Conservation (phyloP, 2,797 vertebrate genomes). For the Gambelia wislizenii region DNA sequence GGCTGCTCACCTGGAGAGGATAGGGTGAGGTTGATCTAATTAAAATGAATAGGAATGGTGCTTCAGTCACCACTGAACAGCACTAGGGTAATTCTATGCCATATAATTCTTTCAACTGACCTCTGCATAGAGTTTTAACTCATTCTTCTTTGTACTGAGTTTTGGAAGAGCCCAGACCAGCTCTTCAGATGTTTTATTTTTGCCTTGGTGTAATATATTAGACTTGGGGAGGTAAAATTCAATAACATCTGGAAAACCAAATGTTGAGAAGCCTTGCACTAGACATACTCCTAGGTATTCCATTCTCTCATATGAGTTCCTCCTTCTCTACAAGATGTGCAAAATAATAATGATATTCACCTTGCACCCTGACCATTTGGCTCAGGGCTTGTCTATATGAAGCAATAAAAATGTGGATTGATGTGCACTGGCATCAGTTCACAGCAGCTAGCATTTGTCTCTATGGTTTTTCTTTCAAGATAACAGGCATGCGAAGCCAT, state of each 20-base stretch:
- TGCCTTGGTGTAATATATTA: neutral
- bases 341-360: neutral
- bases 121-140: neutral
- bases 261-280: too few relatives aligned
- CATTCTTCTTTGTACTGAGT: neutral
- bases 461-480: too few relatives aligned
- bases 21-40: neutral
- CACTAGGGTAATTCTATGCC: neutral
- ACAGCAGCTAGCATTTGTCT: too few relatives aligned
- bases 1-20: slow-evolving; percentile 9
- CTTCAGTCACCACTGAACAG: neutral
- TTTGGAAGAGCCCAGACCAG: neutral
- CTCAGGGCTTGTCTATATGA: too few relatives aligned
- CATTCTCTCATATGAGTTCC: neutral
- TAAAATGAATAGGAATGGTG: neutral
- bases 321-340: neutral
- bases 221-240: too few relatives aligned
- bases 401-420: too few relatives aligned
- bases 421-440: too few relatives aligned
- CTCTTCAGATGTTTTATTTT: neutral
- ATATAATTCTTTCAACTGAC: neutral
- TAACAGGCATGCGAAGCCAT: too few relatives aligned
- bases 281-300: neutral
- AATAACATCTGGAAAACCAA: too few relatives aligned
- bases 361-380: neutral